Evolutionary conservation across 2,113 vertebrate species (phyloP).

Genomic region (Phalacrocorax carbo): DNA sequence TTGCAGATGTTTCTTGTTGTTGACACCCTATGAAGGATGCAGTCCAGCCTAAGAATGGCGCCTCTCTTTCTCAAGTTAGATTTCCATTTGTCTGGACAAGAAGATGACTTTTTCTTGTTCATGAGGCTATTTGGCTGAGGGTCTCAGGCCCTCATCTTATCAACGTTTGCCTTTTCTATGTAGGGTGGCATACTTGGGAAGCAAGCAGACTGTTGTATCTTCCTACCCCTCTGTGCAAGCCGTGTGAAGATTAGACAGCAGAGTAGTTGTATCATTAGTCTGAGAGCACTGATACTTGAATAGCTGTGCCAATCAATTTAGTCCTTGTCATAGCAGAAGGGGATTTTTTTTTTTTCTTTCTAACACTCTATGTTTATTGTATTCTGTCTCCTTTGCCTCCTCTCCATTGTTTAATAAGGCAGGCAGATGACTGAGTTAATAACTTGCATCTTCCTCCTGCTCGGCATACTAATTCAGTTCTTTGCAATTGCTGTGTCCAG

Average conservation of each 20-base stretch:
- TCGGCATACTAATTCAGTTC: constrained; percentile 15
- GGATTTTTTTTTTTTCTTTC: neutral
- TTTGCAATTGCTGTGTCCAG: neutral
- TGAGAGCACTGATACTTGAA: neutral
- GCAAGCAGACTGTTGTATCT: neutral
- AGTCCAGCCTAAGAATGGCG: neutral
- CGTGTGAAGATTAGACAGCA: neutral
- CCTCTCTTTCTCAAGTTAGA: neutral
- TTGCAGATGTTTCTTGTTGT: neutral
- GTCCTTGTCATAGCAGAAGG: neutral
- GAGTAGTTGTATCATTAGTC: neutral
- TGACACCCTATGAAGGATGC: neutral
- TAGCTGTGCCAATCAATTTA: neutral
- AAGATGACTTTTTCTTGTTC: neutral
- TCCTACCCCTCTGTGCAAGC: neutral
- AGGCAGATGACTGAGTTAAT: neutral
- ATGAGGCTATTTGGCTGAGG: neutral
- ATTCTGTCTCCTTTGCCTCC: neutral
- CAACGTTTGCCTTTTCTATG: neutral
- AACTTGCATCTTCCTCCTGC: neutral
- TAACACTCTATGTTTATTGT: neutral
- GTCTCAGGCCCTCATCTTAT: neutral
- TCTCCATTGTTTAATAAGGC: neutral
- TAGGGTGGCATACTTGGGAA: neutral
- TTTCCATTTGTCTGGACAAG: neutral